phyloP scores from a whole-genome alignment of 2,888 invertebrate species.

The Oligia fasciuncula region DNA sequence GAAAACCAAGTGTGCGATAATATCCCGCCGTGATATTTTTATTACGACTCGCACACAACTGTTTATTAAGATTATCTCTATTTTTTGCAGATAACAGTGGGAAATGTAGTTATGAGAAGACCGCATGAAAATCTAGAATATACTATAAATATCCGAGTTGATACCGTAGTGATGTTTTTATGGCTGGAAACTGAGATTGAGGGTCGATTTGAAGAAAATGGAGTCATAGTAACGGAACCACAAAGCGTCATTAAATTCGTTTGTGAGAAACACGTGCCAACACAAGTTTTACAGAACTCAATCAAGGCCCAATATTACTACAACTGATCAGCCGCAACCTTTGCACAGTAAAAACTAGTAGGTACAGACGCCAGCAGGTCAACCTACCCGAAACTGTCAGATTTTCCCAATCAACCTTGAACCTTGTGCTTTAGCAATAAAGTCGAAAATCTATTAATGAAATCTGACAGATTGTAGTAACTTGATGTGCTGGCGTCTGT shows the following conservation, averaged over 20 bases:
- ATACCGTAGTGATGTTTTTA: constrained; percentile 91
- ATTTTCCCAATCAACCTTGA: too few species aligned
- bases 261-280: constrained; percentile 67
- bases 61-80: constrained; percentile 14
- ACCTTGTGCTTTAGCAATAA: too few species aligned
- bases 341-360: background rate
- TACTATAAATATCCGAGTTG: constrained; percentile 77
- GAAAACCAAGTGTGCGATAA: background rate
- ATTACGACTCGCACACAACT: background rate
- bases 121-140: constrained; percentile 66
- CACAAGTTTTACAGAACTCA: constrained; percentile 71
- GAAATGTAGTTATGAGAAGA: constrained; percentile 56
- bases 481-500: too few species aligned
- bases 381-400: too few species aligned
- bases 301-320: constrained; percentile 81
- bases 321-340: constrained; percentile 65
- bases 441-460: too few species aligned
- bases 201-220: constrained; percentile 94
- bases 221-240: constrained; percentile 89
- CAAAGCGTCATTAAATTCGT: constrained; percentile 68
- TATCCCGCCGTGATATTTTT: background rate
- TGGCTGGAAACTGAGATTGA: constrained; percentile 91
- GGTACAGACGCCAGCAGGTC: too few species aligned
- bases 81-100: constrained; percentile 76
- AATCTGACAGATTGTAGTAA: too few species aligned